These are phyloP conservation scores for Ursus arctos DNA, from an alignment of 2,113 vertebrate species.

Conservation along the genomic window DNA sequence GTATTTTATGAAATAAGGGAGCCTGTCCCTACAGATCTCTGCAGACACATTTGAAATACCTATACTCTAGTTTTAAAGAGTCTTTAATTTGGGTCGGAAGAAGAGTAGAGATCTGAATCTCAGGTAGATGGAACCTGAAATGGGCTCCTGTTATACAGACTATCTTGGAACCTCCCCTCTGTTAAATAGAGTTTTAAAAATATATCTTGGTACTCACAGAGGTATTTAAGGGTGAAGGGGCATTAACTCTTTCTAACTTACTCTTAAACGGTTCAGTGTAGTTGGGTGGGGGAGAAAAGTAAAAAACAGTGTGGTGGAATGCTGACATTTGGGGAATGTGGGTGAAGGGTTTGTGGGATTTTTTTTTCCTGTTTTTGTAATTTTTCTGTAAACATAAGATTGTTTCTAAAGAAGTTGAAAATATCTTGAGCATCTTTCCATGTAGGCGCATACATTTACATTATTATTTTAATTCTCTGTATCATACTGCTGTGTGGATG, in stretches of 20 bases:
- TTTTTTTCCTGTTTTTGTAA: not conserved
- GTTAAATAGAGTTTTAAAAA: not conserved
- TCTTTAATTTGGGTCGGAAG: not conserved
- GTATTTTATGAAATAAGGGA: not conserved
- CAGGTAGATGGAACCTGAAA: not conserved
- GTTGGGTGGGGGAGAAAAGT: not conserved
- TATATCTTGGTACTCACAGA: not conserved
- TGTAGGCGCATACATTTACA: not conserved
- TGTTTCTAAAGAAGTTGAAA: conserved; percentile 28
- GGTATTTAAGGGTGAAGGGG: not conserved
- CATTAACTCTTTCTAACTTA: not conserved
- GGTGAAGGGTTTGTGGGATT: not conserved
- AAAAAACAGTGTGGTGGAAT: not conserved
- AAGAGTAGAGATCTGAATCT: not conserved
- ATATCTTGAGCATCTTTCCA: not conserved
- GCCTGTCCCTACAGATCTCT: not conserved
- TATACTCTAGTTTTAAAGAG: not conserved
- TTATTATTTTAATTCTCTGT: not conserved
- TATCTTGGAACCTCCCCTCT: not conserved
- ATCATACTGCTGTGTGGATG: not conserved
- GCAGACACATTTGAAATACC: not conserved
- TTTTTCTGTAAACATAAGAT: not conserved
- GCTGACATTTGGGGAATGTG: not conserved
- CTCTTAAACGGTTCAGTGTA: not conserved
- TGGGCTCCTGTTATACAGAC: too few species aligned